Base-by-base conservation (phyloP, 2,113 vertebrate genomes). In the Siniperca chuatsi region DNA sequence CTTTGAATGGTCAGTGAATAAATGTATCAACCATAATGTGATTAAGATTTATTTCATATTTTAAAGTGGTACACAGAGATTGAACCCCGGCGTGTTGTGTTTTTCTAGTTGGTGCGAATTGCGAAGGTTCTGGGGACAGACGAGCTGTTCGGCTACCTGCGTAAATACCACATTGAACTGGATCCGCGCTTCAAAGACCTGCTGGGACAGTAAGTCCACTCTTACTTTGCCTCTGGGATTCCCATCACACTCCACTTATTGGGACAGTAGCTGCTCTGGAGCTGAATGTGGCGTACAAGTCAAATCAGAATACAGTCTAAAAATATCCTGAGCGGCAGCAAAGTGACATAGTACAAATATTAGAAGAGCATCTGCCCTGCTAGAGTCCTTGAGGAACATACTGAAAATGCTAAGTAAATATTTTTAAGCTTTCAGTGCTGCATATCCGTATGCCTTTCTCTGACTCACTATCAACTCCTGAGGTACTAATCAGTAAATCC, bases 111-210 rank as follows among this genome's bases (percentile, higher is more conserved):
- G 95, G 98, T 99, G 90, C 96, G 98, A 87, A 99, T 99, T 42
- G 98, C 98, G 90, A 99, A 99, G 92, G 98, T 99, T 87, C 96
- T 99, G 89, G 98, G 98, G 88, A 99, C 98, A 82, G 98, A 99
- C 65, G 98, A 99, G 90, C 96, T 99, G 80, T 99, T 97, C 75
- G 97, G 97, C 75, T 99, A 99, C 92, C 96, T 99, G 95, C 97
- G 98, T 91, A 99, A 99, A 91, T 99, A 99, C 91, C 98, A 98
- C 96, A 99, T 99, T 92, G 98, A 99, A 92, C 96, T 99, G 95
- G 98, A 99, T 93, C 98, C 98, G 0, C 98, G 98, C 91, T 99
- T 99, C 96, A 99, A 99, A 54, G 97, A 99, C 94, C 98, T 99
- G 93, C 95, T 99, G 90, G 98, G 98, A 93, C 98, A 99, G 98